These are phyloP conservation scores for Tetragnatha montana DNA, from an alignment of 2,888 invertebrate genomes.

Conservation along the genomic window DNA sequence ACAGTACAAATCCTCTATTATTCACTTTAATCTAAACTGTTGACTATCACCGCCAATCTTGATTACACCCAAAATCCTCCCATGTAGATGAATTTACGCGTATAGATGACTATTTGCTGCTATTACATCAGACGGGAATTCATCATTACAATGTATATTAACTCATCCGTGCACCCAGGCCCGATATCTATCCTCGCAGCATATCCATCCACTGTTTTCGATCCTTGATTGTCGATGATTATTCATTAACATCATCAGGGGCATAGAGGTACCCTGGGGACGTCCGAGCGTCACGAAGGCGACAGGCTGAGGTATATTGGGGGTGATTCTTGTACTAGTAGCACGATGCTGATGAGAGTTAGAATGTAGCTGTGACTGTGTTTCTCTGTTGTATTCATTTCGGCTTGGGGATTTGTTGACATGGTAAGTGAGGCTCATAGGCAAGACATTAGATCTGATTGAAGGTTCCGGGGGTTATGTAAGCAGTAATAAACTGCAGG, in stretches of 20 bases:
- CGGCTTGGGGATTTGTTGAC: too few relatives aligned
- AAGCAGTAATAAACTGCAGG: too few relatives aligned
- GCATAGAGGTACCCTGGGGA: background rate
- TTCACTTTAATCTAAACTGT: background rate
- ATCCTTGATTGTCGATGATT: background rate
- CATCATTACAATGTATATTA: background rate
- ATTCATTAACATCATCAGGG: background rate
- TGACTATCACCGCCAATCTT: background rate
- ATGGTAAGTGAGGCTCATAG: too few relatives aligned
- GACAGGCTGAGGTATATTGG: background rate
- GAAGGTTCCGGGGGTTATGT: too few relatives aligned
- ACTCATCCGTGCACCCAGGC: background rate
- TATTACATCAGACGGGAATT: background rate
- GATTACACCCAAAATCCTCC: background rate
- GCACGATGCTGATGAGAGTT: too few relatives aligned
- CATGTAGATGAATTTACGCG: background rate
- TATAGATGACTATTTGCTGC: background rate
- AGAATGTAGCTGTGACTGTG: too few relatives aligned
- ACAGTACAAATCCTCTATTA: too few relatives aligned
- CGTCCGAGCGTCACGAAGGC: background rate
- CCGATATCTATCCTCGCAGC: background rate
- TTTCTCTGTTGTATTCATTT: too few relatives aligned
- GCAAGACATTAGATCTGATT: too few relatives aligned
- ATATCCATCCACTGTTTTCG: background rate
- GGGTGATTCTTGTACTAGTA: too few relatives aligned